Evolutionary conservation across 2,113 vertebrate species (phyloP), one percentile per base, ranked within the genome.

Genomic region (Centropus bengalensis): DNA sequence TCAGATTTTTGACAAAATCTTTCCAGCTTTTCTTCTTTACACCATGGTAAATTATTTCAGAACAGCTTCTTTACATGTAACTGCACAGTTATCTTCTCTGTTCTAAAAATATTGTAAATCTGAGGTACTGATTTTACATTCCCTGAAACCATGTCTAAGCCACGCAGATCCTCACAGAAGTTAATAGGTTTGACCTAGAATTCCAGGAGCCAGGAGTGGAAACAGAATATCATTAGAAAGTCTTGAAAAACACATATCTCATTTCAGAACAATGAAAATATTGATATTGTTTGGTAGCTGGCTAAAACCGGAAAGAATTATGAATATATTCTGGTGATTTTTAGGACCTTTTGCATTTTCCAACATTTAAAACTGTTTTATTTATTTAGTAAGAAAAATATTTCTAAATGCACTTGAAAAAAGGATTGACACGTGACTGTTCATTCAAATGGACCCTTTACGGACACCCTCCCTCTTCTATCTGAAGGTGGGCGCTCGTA

Each of bases 101-200:
- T 45, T 82, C 70, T 69, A 80, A 80, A 68, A 59, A 62, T 80
- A 49, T 12, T 86, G 68, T 88, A 81, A 85, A 59, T 62, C 89
- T 70, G 40, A 87, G 27, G 28, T 63, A 86, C 55, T 76, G 82
- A 66, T 91, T 93, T 89, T 94, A 24, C 73, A 76, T 86, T 88
- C 79, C 19, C 56, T 77, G 55, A 89, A 94, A 80, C 73, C 42
- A 38, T 88, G 54, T 94, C 76, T 86, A 68, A 93, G 82, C 47
- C 58, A 75, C 54, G 73, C 10, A 82, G 51, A 88, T 64, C 73
- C 52, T 90, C 82, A 80, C 22, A 80, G 71, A 93, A 95, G 56
- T 95, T 94, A 96, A 96, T 86, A 88, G 56, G 52, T 86, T 95
- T 91, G 94, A 95, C 95, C 90, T 78, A 93, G 79, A 86, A 93